Conservation (phyloP, 2,888 invertebrate species). For the Clistopyga incitator region DNA sequence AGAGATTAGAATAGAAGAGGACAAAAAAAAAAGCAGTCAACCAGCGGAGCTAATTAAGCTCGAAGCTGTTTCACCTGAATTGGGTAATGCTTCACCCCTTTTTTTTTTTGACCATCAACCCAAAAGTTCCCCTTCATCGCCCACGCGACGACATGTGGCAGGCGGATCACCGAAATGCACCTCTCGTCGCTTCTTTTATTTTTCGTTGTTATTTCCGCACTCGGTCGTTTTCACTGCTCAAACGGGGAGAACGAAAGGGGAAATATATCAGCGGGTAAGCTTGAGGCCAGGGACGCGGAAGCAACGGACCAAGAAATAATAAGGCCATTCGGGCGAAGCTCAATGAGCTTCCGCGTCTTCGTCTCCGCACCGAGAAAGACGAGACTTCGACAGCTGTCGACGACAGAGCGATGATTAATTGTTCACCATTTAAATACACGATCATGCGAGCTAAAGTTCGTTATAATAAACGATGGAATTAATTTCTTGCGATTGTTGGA, state of each 20-base stretch:
- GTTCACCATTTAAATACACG: background rate
- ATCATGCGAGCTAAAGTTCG: background rate
- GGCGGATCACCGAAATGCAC: conserved; percentile 68
- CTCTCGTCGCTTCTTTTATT: background rate
- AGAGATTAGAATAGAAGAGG: background rate
- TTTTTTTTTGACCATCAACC: conserved; percentile 33
- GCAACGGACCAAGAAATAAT: conserved; percentile 57
- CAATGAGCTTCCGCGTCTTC: conserved; percentile 22
- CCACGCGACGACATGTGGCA: conserved; percentile 74
- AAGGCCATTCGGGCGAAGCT: conserved; percentile 45
- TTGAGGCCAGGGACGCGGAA: conserved; percentile 21
- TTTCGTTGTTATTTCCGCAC: conserved; percentile 35
- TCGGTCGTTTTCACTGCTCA: conserved; percentile 46
- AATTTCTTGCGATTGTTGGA: background rate
- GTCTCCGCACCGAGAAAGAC: conserved; percentile 64
- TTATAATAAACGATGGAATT: background rate
- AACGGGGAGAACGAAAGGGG: background rate
- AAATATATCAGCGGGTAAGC: background rate
- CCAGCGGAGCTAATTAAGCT: conserved; percentile 68
- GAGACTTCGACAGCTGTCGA: conserved; percentile 71
- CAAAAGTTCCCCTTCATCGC: conserved; percentile 31
- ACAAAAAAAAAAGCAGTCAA: conserved; percentile 25
- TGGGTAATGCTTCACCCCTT: conserved; percentile 54
- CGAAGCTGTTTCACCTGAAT: conserved; percentile 67
- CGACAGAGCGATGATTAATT: conserved; percentile 15